Percentiles rank a stretch among this genome's conserved stretches.
These are phyloP conservation scores for Spheniscus humboldti DNA, from an alignment of 2,797 vertebrate genomes.

Conservation along the genomic window DNA sequence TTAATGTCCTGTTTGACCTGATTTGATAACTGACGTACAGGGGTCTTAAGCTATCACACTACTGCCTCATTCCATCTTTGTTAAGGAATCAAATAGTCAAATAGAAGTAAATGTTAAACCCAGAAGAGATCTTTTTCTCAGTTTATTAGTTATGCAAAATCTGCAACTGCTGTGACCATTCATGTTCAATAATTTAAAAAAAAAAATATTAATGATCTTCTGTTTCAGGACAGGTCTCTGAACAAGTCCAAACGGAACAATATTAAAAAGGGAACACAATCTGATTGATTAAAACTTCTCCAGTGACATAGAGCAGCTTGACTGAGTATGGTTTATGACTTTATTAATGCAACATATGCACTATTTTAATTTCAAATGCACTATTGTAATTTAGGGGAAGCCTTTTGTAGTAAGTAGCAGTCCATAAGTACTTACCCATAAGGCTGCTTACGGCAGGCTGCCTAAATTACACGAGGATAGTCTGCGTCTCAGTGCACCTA, in stretches of 20 bases:
- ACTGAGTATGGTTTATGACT: neutral
- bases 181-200: neutral
- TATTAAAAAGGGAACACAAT: neutral
- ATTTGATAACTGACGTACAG: neutral
- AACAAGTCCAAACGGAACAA: neutral
- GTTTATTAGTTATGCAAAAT: neutral
- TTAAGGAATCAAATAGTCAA: neutral
- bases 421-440: slow-evolving; percentile 3
- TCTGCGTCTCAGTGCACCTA: neutral
- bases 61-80: neutral
- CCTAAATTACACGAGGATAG: neutral
- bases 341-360: neutral
- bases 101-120: neutral
- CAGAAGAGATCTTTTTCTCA: neutral
- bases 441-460: neutral
- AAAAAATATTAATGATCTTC: neutral
- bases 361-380: slow-evolving; percentile 8
- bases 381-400: neutral
- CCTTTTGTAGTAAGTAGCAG: neutral
- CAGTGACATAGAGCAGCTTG: neutral
- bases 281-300: slow-evolving; percentile 5
- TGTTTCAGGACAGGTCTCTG: neutral
- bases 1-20: neutral
- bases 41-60: neutral
- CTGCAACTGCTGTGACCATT: neutral